A percentile compares a stretch with the other conserved stretches of the same genome.
These are phyloP conservation scores for Teleogryllus oceanicus DNA, from an alignment of 2,888 invertebrate species.

Conservation along the genomic window DNA sequence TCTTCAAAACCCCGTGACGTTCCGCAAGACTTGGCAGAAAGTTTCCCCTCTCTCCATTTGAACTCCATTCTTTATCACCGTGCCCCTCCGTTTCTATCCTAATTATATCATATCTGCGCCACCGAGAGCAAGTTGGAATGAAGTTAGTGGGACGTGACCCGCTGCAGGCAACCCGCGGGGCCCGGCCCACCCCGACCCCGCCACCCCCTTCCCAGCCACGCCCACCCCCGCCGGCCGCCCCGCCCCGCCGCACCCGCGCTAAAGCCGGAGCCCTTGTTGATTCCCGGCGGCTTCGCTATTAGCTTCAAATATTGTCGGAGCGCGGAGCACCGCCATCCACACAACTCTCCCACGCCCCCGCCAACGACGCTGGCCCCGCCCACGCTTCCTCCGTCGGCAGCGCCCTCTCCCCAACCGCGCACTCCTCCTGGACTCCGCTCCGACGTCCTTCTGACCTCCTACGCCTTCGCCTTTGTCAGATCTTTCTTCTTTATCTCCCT, in stretches of 20 bases:
- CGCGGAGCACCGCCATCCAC: too few species aligned
- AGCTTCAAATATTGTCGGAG: slow-evolving; percentile 2
- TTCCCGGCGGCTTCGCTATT: neutral
- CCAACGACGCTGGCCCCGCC: too few species aligned
- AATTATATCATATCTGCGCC: slow-evolving; percentile 18
- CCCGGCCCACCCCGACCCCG: neutral
- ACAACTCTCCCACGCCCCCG: too few species aligned
- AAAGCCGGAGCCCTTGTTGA: neutral
- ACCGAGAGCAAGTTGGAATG: slow-evolving; percentile 7
- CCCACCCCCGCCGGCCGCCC: neutral
- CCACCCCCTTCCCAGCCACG: neutral
- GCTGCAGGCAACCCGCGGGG: neutral
- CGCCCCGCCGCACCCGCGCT: neutral
- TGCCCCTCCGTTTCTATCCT: neutral
- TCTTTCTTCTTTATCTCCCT: too few species aligned
- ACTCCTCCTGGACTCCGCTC: too few species aligned
- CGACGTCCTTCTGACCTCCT: too few species aligned
- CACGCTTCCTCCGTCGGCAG: too few species aligned
- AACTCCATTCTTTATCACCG: slow-evolving; percentile 6
- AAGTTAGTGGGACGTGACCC: slow-evolving; percentile 5
- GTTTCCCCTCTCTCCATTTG: slow-evolving; percentile 18
- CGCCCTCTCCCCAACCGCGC: too few species aligned
- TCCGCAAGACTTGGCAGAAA: slow-evolving; percentile 2
- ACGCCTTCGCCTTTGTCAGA: too few species aligned
- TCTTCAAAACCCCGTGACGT: slow-evolving; percentile 18